A percentile compares a stretch with the other conserved stretches of the same genome.
Conservation (phyloP, 1,140 invertebrate species). For the Portunus trituberculatus region DNA sequence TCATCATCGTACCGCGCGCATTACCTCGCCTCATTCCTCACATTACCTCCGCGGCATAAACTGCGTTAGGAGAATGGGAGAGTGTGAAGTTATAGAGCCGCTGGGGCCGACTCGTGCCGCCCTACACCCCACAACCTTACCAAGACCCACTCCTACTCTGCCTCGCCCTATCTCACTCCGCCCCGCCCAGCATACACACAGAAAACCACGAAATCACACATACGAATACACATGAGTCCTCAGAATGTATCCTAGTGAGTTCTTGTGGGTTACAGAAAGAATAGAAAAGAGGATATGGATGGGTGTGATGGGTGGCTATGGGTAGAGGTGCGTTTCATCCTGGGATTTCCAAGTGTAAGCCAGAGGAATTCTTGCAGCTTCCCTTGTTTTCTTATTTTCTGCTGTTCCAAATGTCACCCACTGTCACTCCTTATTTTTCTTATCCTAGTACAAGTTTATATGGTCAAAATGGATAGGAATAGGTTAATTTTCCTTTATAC, state of each 20-base stretch:
- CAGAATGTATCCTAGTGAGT: too few relatives aligned
- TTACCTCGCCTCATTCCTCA: neutral
- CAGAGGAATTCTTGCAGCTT: neutral
- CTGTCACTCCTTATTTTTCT: neutral
- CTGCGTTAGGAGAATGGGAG: neutral
- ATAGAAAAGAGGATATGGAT: too few relatives aligned
- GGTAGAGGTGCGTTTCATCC: neutral
- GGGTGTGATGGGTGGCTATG: too few relatives aligned
- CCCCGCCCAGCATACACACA: neutral
- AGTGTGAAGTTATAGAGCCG: neutral
- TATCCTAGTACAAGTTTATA: too few relatives aligned
- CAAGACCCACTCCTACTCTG: too few relatives aligned
- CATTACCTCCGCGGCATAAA: neutral
- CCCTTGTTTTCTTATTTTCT: neutral
- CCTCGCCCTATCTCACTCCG: too few relatives aligned
- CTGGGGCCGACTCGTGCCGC: neutral
- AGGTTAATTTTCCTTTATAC: too few relatives aligned
- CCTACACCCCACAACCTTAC: neutral
- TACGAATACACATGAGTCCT: too few relatives aligned
- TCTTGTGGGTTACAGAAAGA: too few relatives aligned
- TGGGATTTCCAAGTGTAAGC: too few relatives aligned
- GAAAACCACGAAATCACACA: neutral
- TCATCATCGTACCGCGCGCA: neutral
- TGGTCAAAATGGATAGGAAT: too few relatives aligned
- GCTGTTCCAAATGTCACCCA: neutral